A percentile compares a stretch with the other conserved stretches of the same genome.
Conservation (phyloP, 2,888 invertebrate genomes). For the Spisula solida region DNA sequence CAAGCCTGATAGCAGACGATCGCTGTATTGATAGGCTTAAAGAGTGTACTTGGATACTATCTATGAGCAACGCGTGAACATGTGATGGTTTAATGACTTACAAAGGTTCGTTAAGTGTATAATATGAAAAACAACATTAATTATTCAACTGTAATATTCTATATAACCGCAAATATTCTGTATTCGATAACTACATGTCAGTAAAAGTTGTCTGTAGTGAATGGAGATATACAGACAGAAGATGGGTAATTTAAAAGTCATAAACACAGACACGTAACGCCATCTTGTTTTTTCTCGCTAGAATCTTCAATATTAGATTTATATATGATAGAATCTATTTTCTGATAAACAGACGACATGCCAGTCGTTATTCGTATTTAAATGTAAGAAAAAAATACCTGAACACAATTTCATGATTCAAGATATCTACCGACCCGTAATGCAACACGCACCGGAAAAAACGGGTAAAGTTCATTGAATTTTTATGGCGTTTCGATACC, state of each 20-base stretch:
- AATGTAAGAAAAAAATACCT: conserved; percentile 6
- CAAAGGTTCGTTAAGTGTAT: conserved; percentile 7
- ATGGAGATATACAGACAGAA: neutral
- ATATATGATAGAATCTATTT: neutral
- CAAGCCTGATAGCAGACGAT: neutral
- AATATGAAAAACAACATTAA: neutral
- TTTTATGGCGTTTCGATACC: neutral
- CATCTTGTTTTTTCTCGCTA: neutral
- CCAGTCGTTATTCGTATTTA: neutral
- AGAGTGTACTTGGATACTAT: neutral
- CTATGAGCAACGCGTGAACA: neutral
- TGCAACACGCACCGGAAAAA: neutral
- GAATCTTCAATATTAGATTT: neutral
- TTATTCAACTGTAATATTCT: neutral
- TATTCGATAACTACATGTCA: neutral
- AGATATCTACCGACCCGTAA: neutral
- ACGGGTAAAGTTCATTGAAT: neutral
- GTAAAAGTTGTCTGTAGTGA: conserved; percentile 12
- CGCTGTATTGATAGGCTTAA: neutral
- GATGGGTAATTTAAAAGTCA: conserved; percentile 2
- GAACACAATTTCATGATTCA: neutral
- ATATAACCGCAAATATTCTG: neutral
- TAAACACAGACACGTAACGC: conserved; percentile 12
- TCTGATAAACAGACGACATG: conserved; percentile 10
- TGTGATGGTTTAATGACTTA: neutral